These are phyloP conservation scores for Sebastes kiyomatsui DNA, from an alignment of 2,797 vertebrate genomes.

Conservation along the genomic window DNA sequence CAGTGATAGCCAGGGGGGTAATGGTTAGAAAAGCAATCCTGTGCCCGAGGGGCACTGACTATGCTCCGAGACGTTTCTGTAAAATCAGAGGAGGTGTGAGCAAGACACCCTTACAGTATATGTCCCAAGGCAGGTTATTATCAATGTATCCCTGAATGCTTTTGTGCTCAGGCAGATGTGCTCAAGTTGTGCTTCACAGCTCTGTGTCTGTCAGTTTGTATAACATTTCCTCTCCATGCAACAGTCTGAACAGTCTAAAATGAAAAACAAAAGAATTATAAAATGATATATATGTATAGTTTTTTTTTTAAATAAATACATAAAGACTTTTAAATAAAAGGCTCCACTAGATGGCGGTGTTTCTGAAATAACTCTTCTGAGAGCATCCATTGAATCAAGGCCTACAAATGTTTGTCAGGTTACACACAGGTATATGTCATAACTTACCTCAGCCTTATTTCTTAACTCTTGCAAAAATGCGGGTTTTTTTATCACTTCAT, in stretches of 20 bases:
- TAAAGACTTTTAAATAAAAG: background rate
- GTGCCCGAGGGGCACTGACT: background rate
- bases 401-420: background rate
- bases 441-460: background rate
- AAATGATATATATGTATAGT: too few species aligned
- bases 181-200: background rate
- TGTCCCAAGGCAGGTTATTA: background rate
- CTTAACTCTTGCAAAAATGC: background rate
- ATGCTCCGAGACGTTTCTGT: background rate
- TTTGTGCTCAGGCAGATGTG: background rate
- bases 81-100: background rate
- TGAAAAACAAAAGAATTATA: background rate
- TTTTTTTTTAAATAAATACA: background rate
- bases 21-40: background rate
- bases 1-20: background rate
- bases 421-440: background rate
- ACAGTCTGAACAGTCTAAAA: background rate
- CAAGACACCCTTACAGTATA: background rate
- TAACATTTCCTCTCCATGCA: background rate
- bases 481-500: rapidly evolving
- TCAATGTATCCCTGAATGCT: background rate
- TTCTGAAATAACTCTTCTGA: slow-evolving; percentile 14
- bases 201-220: background rate
- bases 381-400: background rate
- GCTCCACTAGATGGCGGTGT: slow-evolving; percentile 60